Evolutionary conservation across 2,888 invertebrate genomes (phyloP), one percentile per base, ranked within the genome.

Genomic region (Metallyticus violacea): DNA sequence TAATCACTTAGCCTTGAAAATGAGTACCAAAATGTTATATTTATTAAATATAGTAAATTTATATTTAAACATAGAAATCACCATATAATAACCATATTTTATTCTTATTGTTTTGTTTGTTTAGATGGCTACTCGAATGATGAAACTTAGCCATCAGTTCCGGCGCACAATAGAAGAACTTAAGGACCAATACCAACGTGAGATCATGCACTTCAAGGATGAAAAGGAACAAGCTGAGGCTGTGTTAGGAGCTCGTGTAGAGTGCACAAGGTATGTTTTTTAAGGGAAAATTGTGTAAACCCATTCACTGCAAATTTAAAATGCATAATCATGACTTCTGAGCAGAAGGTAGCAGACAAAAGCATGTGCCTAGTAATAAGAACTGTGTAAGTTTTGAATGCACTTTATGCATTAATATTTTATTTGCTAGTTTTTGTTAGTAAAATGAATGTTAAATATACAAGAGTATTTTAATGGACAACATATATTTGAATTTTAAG

Each of bases 81-180:
- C 22, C 15, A 15, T 15, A 15, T 4, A 27, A 26, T 79, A 25
- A 2, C 15, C 76, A 76, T 7, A 76, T 76, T 76, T 76, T 76
- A 9, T 76, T 76, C 15, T 3, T n/a, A 2, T 26, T 22, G 6
- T 81, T 81, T 27, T 76, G 29, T 86, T 86, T 15, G 22, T 85
- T 25, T 84, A 90, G 90, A 94, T 97, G 89, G 94, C 95, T 1
- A 93, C 93, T 89, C 94, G 95, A 89, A 93, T 97, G 90, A 92
- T 94, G 6, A 94, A 95, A 88, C 92, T 96, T 30, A 94, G 95
- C 3, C 93, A 93, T 81, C 96, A 97, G 89, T 94, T 97, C 90
- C 94, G 95, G 89, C 94, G 95, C 90, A 95, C 95, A 86, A 93
- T 96, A 15, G 96, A 96, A 85, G 97, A 97, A 87, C 93, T 96